These are phyloP conservation scores for Ernsta delagoae DNA, from an alignment of 2,888 invertebrate species.

Conservation along the genomic window DNA sequence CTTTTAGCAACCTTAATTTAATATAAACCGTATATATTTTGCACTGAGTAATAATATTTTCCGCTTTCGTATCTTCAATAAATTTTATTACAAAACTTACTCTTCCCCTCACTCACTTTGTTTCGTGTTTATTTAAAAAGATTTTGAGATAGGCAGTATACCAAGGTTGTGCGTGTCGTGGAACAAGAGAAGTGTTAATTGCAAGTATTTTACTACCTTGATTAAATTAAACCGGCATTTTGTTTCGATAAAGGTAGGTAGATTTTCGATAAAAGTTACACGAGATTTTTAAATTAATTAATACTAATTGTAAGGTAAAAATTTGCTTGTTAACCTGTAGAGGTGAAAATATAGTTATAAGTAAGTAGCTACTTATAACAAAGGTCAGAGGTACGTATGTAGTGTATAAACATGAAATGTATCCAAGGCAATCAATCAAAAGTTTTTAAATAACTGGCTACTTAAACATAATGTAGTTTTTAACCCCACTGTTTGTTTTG, in stretches of 20 bases:
- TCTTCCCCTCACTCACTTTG: background rate
- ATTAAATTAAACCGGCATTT: conserved; percentile 6
- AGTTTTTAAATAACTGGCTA: no score
- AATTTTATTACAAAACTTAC: no score
- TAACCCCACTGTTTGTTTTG: no score
- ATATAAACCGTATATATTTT: no score
- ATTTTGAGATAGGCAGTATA: conserved; percentile 17
- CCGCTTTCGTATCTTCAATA: no score
- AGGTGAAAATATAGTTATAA: no score
- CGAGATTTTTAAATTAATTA: background rate
- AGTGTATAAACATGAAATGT: background rate
- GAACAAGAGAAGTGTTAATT: conserved; percentile 32
- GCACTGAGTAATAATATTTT: no score
- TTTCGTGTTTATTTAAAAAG: conserved; percentile 3
- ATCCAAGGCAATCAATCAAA: no score
- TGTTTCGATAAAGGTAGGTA: conserved; percentile 10
- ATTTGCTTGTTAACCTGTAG: background rate
- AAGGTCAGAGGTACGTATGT: background rate
- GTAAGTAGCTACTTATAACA: no score
- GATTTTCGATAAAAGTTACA: background rate
- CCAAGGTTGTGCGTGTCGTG: conserved; percentile 31
- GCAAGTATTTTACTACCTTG: conserved; percentile 23
- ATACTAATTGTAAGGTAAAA: background rate
- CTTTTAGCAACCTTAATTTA: no score
- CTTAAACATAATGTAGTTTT: no score